phyloP scores from a whole-genome alignment of 2,888 invertebrate species.

The Rhodophaea formosa region DNA sequence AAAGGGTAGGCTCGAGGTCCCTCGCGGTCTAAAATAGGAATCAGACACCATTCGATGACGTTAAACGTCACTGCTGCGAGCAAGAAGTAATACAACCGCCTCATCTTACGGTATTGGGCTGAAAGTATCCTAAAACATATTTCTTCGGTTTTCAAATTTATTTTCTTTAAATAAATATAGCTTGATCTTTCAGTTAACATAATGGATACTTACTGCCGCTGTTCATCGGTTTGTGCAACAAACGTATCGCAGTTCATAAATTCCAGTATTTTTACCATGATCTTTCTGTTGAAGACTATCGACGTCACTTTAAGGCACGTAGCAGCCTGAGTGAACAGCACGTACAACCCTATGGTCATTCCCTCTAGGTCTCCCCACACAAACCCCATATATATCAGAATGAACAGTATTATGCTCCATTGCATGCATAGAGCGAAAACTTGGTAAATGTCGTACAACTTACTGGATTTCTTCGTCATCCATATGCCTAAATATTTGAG shows the following conservation, averaged over 20 bases:
- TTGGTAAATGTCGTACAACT: conserved; percentile 44
- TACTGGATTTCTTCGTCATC: conserved; percentile 41
- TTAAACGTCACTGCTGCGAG: conserved; percentile 54
- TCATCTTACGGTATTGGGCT: conserved; percentile 45
- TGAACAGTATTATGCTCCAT: conserved; percentile 58
- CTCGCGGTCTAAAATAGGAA: conserved; percentile 56
- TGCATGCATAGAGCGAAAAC: conserved; percentile 50
- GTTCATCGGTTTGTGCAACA: conserved; percentile 34
- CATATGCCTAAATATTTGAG: conserved; percentile 57
- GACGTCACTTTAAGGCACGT: conserved; percentile 61
- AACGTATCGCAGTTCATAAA: conserved; percentile 46
- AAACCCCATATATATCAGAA: conserved; percentile 54
- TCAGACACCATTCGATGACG: conserved; percentile 59
- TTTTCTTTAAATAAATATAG: no score
- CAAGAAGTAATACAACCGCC: conserved; percentile 54
- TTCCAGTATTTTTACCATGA: conserved; percentile 41
- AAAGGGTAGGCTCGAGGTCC: conserved; percentile 60
- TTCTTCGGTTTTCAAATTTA: no score
- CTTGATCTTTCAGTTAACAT: no score
- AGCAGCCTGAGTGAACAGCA: conserved; percentile 66
- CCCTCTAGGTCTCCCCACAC: conserved; percentile 65
- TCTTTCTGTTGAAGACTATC: conserved; percentile 50
- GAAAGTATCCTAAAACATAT: conserved; percentile 44
- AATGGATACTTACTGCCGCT: neutral
- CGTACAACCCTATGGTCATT: conserved; percentile 60